Percentiles rank a stretch among this genome's conserved stretches.
Conservation (phyloP, 2,797 vertebrate genomes). For the Gobionotothen gibberifrons region DNA sequence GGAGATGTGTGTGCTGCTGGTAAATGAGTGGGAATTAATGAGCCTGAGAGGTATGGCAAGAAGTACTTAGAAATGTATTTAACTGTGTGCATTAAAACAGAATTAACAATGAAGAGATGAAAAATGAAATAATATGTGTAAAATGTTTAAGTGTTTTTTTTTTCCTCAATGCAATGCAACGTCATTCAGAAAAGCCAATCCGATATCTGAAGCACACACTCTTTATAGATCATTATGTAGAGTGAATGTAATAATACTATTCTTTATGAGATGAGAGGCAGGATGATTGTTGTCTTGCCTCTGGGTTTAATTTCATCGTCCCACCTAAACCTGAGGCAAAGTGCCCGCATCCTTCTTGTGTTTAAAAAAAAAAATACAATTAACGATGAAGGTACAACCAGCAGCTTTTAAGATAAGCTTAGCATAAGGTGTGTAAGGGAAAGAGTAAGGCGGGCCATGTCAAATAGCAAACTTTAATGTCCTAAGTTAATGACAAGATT, state of each 20-base stretch:
- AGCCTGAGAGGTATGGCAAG: conserved; percentile 49
- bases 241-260: neutral
- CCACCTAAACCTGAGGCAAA: too few relatives aligned
- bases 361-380: neutral
- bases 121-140: conserved; percentile 25
- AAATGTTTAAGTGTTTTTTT: neutral
- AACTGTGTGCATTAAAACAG: conserved; percentile 31
- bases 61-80: conserved; percentile 50
- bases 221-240: neutral
- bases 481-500: neutral
- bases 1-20: conserved; percentile 59
- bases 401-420: neutral
- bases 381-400: neutral
- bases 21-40: conserved; percentile 67
- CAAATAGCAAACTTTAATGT: neutral
- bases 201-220: neutral
- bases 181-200: neutral
- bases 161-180: neutral
- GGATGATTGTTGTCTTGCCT: neutral
- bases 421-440: neutral
- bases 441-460: neutral
- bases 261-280: neutral
- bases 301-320: neutral
- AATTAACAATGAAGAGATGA: conserved; percentile 45
- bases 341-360: neutral